Percentiles rank a stretch among this genome's conserved stretches.
Conservation (phyloP, 2,797 vertebrate genomes). For the Hephaestus fuliginosus region DNA sequence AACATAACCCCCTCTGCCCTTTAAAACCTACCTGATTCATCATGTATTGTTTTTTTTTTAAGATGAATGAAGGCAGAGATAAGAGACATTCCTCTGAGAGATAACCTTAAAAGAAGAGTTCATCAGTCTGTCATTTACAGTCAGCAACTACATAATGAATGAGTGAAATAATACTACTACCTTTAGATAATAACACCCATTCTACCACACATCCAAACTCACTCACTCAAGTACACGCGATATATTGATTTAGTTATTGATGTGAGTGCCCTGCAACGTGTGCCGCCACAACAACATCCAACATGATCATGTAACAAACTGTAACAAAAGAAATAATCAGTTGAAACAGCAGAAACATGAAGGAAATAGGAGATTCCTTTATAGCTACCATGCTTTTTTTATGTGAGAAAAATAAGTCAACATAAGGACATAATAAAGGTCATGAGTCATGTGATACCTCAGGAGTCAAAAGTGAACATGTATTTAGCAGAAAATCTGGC, state of each 20-base stretch:
- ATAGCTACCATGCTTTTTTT: not conserved
- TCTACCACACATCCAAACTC: not conserved
- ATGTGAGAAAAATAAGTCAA: not conserved
- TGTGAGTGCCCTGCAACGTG: not conserved
- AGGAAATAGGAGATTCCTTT: not conserved
- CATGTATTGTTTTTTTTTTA: conserved; percentile 24
- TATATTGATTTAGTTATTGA: conserved; percentile 30
- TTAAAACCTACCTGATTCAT: not conserved
- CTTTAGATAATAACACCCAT: conserved; percentile 3
- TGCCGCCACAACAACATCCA: not conserved
- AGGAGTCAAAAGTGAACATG: not conserved
- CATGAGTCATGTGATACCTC: not conserved
- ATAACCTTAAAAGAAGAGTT: conserved; percentile 61
- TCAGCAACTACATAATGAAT: not conserved
- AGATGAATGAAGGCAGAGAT: conserved; percentile 61
- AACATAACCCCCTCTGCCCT: not conserved
- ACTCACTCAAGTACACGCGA: not conserved
- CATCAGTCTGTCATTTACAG: conserved; percentile 32
- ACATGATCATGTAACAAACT: not conserved
- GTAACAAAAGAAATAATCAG: not conserved
- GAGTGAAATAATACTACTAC: not conserved
- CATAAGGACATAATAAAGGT: not conserved
- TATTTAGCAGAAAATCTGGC: not conserved
- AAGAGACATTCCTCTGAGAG: conserved; percentile 72
- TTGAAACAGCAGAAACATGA: not conserved